Percentiles rank a stretch among this genome's conserved stretches.
phyloP scores from a whole-genome alignment of 2,888 invertebrate genomes.

The Nemurella pictetii region DNA sequence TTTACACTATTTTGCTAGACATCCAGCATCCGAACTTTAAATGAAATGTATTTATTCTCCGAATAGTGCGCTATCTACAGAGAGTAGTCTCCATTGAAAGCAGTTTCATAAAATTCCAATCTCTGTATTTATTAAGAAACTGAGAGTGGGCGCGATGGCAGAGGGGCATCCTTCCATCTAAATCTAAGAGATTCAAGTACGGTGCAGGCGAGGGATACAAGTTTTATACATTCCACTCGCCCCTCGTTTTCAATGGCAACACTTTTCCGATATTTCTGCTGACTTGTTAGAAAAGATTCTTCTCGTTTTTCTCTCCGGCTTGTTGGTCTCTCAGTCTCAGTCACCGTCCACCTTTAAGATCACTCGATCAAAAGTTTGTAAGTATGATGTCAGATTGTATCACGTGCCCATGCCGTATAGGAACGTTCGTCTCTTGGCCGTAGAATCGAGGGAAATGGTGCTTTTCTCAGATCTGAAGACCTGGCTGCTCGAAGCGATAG shows the following conservation, averaged over 20 bases:
- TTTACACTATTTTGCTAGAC: not conserved
- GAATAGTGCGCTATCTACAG: not conserved
- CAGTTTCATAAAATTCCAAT: not conserved
- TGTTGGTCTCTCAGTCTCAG: not conserved
- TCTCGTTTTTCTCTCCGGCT: not conserved
- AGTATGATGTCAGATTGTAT: constrained; percentile 28
- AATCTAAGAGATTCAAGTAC: not conserved
- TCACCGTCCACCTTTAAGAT: constrained; percentile 6
- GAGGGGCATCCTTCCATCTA: not conserved
- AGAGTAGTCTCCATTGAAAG: not conserved
- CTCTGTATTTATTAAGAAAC: not conserved
- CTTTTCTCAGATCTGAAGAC: not conserved
- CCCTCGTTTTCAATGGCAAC: constrained; percentile 16
- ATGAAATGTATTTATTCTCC: not conserved
- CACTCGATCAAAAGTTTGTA: constrained; percentile 25
- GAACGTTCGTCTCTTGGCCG: not conserved
- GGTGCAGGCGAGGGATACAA: not conserved
- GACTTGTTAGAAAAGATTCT: constrained; percentile 1
- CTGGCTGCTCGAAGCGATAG: not conserved
- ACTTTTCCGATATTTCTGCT: constrained; percentile 10
- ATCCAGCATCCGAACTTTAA: not conserved
- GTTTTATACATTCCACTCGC: not conserved
- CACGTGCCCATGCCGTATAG: constrained; percentile 5
- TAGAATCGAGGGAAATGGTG: not conserved
- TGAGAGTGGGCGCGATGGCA: not conserved